These are phyloP conservation scores for Peromyscus attwateri DNA, from an alignment of 2,797 vertebrate genomes.

Conservation along the genomic window DNA sequence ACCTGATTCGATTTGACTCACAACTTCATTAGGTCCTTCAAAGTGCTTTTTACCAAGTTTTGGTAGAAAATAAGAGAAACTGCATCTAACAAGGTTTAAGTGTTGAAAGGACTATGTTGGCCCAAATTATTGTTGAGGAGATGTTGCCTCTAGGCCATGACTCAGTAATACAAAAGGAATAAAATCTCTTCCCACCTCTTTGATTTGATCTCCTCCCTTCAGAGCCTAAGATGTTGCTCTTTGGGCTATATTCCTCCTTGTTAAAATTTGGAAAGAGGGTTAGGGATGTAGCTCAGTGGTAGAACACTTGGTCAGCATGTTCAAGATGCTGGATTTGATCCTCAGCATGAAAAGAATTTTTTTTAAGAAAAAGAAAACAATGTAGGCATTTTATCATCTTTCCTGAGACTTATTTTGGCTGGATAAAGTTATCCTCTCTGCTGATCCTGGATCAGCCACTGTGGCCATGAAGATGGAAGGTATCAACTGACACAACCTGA, in stretches of 20 bases:
- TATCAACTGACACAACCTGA: neutral
- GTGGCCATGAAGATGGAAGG: neutral
- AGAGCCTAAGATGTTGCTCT: neutral
- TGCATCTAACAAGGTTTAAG: neutral
- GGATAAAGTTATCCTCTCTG: conserved; percentile 25
- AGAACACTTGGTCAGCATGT: neutral
- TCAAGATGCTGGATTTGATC: neutral
- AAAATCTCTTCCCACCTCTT: conserved; percentile 1
- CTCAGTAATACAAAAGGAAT: neutral
- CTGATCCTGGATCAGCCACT: neutral
- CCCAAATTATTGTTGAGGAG: neutral
- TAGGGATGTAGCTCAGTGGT: neutral
- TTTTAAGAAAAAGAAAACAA: neutral
- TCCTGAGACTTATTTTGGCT: neutral
- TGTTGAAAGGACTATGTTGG: neutral
- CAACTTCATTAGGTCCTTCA: conserved; percentile 30
- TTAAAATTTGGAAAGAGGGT: neutral
- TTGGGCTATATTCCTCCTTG: neutral
- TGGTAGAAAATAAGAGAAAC: neutral
- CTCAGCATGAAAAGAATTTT: neutral
- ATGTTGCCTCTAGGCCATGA: neutral
- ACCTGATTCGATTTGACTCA: neutral
- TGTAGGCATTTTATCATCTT: neutral
- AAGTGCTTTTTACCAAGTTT: conserved; percentile 47
- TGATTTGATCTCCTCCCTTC: neutral